phyloP scores from a whole-genome alignment of 2,797 vertebrate species.

The Chanos chanos region DNA sequence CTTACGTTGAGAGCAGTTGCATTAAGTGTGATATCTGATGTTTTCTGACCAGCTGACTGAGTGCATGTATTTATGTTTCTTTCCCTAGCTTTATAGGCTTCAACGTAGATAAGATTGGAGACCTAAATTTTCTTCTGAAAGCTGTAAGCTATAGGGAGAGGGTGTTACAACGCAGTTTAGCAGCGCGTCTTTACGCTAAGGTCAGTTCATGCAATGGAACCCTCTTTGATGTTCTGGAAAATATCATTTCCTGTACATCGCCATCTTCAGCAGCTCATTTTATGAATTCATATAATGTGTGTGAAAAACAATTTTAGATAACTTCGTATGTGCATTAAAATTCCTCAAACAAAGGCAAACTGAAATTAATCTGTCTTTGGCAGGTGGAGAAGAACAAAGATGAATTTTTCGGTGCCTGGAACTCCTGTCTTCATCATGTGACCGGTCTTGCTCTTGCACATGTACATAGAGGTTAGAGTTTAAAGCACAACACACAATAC shows the following conservation, averaged over 20 bases:
- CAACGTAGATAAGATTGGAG: constrained; percentile 46
- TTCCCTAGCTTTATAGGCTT: constrained; percentile 58
- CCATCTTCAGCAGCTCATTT: constrained; percentile 26
- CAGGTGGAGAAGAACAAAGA: constrained; percentile 59
- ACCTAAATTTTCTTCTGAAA: constrained; percentile 60
- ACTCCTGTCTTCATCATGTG: constrained; percentile 60
- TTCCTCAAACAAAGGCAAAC: background rate
- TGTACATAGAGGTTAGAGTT: constrained; percentile 58
- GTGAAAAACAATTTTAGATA: background rate
- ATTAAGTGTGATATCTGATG: constrained; percentile 11
- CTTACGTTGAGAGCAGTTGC: too few relatives aligned
- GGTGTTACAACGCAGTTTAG: constrained; percentile 55
- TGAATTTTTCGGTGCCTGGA: constrained; percentile 59
- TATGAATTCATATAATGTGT: background rate
- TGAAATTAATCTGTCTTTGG: background rate
- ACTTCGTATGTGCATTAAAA: background rate
- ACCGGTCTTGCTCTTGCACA: constrained; percentile 56
- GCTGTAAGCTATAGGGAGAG: constrained; percentile 60
- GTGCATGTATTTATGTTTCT: constrained; percentile 22
- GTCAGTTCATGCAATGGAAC: constrained; percentile 44
- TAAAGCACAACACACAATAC: background rate
- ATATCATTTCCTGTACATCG: constrained; percentile 9
- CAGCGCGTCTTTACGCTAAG: constrained; percentile 62
- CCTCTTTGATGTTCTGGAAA: background rate
- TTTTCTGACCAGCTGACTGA: constrained; percentile 18